Base-by-base conservation (phyloP, 35 echinoderm and acorn worm species). In the Diadema setosum region DNA sequence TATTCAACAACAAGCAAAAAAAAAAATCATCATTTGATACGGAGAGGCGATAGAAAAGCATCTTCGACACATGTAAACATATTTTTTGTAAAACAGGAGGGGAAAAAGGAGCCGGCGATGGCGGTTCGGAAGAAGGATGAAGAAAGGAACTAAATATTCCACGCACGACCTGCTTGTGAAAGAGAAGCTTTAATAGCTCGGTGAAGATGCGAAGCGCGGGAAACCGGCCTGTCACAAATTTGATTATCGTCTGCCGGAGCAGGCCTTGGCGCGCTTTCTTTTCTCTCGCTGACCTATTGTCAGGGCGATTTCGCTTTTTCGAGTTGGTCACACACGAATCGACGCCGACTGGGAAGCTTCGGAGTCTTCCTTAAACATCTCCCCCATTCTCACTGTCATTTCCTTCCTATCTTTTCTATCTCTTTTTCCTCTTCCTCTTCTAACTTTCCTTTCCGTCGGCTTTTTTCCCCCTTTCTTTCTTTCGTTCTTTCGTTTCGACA, bases 251-350 rank as follows among this genome's bases (percentile, higher is more conserved):
- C 73, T 42, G 73, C 15, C 33, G 73, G 73, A 78, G 73, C 73
- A 78, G 73, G 73, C 73, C 24, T 78, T 35, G 35, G 73, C 73
- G 73, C 73, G 73, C 44, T 78, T 78, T 78, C 23, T 41, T 78
- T 42, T 78, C 73, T 78, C 33, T 16, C 73, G 73, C 37, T 78
- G 73, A 78, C 73, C 73, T 44, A 78, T 78, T 78, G 73, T 78
- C 73, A 78, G 33, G 34, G 40, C 36, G 73, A 44, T 39, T 78
- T 78, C n/a, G 14, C 73, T 78, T n/a, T n/a, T 44, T 78, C 73
- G 73, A 78, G 73, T 78, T 78, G 39, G 73, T 78, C 73, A 78
- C 81, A 83, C 81, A 83, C 52, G 46, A 58, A 83, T 58, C 81
- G 45, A 58, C 45, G 24, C 81, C 81, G 45, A 83, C 81, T 83